Evolutionary conservation across 2,113 vertebrate species (phyloP), one percentile per base, ranked within the genome.

Genomic region (Scophthalmus maximus): DNA sequence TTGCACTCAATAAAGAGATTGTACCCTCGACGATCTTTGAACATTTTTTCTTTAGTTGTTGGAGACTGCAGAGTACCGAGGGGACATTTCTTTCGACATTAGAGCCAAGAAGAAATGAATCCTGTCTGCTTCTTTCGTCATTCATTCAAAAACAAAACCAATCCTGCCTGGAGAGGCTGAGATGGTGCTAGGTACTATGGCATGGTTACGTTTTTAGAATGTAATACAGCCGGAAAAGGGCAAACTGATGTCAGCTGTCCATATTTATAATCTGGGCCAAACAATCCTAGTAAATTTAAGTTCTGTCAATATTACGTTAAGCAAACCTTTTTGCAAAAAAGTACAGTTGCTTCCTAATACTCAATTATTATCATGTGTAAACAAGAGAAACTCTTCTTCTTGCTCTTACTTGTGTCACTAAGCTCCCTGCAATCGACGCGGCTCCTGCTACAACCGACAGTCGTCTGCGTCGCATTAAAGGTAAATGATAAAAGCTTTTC

Each of bases 141-240:
- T 69, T 60, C 11, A 55, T 53, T 26, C 29, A 12, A 56, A n/a
- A 56, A 20, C 6, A 10, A 58, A 77, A 76, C 55, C 40, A 36
- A 50, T 49, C 66, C 42, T 69, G 65, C 65, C 57, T 14, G 6
- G 20, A 63, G 18, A 86, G 59, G 68, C 46, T n/a, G 5, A 68
- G 36, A 63, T 51, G 82, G 82, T 79, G 79, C 84, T 73, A 18
- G 63, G 60, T 79, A 80, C 34, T 53, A 64, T 40, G 0, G 52
- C 77, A 67, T 51, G 57, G 51, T 60, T 40, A 32, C 44, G 6
- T 67, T 82, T 64, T 77, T n/a, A 32, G 32, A 25, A 9, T 32
- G n/a, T 34, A 64, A 40, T 52, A 7, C 14, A 26, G 5, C 20
- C 29, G n/a, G n/a, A n/a, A n/a, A n/a, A n/a, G n/a, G n/a, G n/a